phyloP scores from a whole-genome alignment of 2,113 vertebrate species.

The Otis tarda region DNA sequence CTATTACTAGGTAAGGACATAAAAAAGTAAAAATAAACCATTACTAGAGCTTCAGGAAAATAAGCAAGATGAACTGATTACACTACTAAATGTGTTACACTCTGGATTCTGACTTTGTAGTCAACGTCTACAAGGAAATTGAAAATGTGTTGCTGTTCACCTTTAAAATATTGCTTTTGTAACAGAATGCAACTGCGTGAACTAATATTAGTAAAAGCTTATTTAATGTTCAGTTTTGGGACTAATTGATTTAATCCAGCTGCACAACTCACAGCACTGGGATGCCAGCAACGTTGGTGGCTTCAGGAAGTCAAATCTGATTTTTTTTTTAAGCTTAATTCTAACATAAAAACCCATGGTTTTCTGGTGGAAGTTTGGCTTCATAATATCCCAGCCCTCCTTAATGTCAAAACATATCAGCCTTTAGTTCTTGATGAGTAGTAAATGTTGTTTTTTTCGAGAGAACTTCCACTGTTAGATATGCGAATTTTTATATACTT shows the following conservation, averaged over 20 bases:
- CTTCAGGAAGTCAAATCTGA: neutral
- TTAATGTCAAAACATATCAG: neutral
- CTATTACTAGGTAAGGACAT: neutral
- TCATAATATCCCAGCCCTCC: neutral
- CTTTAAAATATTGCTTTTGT: constrained; percentile 18
- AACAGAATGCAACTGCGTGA: constrained; percentile 15
- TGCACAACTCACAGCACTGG: neutral
- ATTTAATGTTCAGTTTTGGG: neutral
- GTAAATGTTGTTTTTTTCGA: neutral
- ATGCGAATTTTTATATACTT: neutral
- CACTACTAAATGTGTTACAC: neutral
- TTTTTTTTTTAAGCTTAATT: neutral
- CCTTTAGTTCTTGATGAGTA: neutral
- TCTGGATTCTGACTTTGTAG: neutral
- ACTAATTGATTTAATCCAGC: constrained; percentile 21
- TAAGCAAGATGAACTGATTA: neutral
- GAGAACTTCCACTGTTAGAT: neutral
- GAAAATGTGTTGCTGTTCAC: constrained; percentile 10
- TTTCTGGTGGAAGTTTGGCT: neutral
- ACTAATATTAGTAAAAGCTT: constrained; percentile 25
- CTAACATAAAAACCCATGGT: neutral
- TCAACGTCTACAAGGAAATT: neutral
- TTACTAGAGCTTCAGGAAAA: constrained; percentile 13
- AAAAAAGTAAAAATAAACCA: neutral
- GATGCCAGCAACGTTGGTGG: neutral